Evolutionary conservation across 1,140 invertebrate genomes (phyloP).

Genomic region (Drosophila albomicans): DNA sequence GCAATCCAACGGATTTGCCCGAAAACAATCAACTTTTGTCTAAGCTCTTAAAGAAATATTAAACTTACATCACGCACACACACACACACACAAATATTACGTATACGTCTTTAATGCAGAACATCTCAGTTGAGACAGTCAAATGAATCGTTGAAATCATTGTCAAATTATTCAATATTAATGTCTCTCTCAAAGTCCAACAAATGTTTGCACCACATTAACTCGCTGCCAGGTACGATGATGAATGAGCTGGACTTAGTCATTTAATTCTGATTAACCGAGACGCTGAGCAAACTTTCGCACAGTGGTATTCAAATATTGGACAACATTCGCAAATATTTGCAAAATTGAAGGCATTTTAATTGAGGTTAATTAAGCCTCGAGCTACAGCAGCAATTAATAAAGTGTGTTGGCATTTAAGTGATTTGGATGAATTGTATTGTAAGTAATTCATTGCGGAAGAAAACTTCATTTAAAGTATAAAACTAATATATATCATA

Average conservation of each 20-base stretch:
- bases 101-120: too few species aligned
- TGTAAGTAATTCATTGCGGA: too few species aligned
- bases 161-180: not conserved
- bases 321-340: not conserved
- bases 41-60: conserved; percentile 39
- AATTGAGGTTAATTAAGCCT: too few species aligned
- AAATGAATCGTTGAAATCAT: not conserved
- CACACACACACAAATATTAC: too few species aligned
- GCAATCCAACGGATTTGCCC: conserved; percentile 36
- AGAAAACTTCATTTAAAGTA: not conserved
- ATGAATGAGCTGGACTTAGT: not conserved
- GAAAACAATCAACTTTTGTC: conserved; percentile 48
- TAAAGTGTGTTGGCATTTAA: too few species aligned
- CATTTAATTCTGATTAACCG: conserved; percentile 1
- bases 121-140: not conserved
- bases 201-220: not conserved
- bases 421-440: too few species aligned
- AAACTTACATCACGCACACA: conserved; percentile 11
- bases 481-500: not conserved
- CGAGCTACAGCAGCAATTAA: too few species aligned
- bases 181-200: not conserved
- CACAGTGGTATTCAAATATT: not conserved
- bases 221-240: not conserved
- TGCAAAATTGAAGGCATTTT: too few species aligned
- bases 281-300: not conserved